Evolutionary conservation across 2,113 vertebrate genomes (phyloP), one percentile per base, ranked within the genome.

Genomic region (Pedetes capensis): DNA sequence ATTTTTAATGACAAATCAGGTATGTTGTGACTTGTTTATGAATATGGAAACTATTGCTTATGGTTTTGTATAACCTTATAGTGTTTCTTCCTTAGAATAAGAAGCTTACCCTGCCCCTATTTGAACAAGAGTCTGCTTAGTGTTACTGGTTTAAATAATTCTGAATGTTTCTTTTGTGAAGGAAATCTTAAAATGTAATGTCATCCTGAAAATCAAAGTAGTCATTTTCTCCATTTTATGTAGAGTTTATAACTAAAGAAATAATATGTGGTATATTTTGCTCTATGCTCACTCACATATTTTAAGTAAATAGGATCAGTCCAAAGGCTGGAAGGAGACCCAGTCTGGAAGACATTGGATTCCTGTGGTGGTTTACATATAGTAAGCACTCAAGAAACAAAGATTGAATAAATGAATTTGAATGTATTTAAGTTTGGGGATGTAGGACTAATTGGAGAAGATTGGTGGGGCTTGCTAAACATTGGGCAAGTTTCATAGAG

Each of bases 161-260:
- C 34, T 71, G n/a, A 61, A 27, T 57, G 29, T 89, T 6, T 87
- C 83, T 90, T 69, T 87, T 92, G 42, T 68, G 42, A 85, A 93
- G 12, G 63, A 23, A 16, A 39, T 91, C 89, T 87, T 85, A 91
- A 94, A 95, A 55, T 64, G 47, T 84, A 49, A 87, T 80, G 32
- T 22, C 85, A 2, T 57, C 66, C 94, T 87, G 64, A 80, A 92
- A 83, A 95, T 79, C 44, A 89, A 82, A 89, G 29, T 63, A 91
- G 85, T 37, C 69, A n/a, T 79, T 95, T 87, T 72, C 68, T 92
- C 39, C 37, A 91, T 78, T 81, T 4, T 74, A 68, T 64, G 34
- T 87, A n/a, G 66, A 95, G 34, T 95, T 88, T 76, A 55, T 88
- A 90, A 96, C 37, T 89, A 84, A 96, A 71, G 75, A 72, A 96